Conservation (phyloP, 2,113 vertebrate genomes). For the Pachyramphus minor region DNA sequence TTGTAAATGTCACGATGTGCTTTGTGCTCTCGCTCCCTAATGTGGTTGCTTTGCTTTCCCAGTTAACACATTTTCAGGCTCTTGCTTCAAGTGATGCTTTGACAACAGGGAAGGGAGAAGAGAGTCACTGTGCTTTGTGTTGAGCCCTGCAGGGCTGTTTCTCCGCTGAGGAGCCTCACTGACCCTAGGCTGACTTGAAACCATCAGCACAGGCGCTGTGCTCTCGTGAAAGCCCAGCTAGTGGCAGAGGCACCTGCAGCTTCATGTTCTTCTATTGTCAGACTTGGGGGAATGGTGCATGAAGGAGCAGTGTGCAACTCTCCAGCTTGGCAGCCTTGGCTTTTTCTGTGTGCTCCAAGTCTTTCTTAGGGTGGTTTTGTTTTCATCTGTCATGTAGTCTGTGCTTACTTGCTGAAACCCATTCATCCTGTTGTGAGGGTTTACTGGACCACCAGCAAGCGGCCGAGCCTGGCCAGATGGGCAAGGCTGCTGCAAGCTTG, state of each 20-base stretch:
- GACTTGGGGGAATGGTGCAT: not conserved
- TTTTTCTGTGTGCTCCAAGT: not conserved
- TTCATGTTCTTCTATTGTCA: not conserved
- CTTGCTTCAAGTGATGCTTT: not conserved
- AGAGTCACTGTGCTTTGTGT: not conserved
- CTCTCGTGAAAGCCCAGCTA: not conserved
- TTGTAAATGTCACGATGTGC: conserved; percentile 46
- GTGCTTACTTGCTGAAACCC: not conserved
- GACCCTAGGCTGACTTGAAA: not conserved
- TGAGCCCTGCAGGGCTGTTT: not conserved
- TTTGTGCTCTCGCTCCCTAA: not conserved
- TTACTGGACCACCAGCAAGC: not conserved
- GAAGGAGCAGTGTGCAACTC: not conserved
- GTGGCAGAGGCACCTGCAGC: not conserved
- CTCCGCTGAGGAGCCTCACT: not conserved
- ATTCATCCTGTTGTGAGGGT: not conserved
- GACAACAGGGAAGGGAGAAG: not conserved
- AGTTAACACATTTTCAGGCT: conserved; percentile 7
- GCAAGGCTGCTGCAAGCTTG: not conserved
- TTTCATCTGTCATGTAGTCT: not conserved
- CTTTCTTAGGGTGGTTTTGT: not conserved
- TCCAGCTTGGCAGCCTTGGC: not conserved
- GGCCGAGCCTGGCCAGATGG: fast-evolving
- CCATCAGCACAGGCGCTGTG: not conserved
- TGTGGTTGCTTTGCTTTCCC: not conserved